Conservation (phyloP, 2,113 vertebrate species). For the Amblyornis subalaris region DNA sequence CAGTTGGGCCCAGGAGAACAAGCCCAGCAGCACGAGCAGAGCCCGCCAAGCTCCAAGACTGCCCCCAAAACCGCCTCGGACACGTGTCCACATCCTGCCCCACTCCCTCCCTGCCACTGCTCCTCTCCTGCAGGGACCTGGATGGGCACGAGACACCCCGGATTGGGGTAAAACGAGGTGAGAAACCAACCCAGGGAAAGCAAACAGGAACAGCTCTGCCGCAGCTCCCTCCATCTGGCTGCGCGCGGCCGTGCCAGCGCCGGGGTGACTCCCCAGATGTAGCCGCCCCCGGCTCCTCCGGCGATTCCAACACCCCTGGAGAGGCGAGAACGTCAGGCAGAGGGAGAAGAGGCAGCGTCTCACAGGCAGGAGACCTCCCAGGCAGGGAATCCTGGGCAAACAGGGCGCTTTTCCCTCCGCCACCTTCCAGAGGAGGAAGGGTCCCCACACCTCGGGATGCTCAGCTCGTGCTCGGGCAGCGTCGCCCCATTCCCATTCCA, state of each 20-base stretch:
- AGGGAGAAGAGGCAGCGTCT: not conserved
- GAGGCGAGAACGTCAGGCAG: not conserved
- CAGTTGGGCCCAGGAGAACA: not conserved
- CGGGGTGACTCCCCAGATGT: constrained; percentile 6
- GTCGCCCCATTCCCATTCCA: accelerated
- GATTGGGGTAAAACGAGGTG: not conserved
- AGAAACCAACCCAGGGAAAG: not conserved
- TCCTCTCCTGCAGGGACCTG: not conserved
- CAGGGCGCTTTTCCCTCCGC: not conserved
- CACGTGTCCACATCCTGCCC: accelerated
- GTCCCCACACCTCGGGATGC: not conserved
- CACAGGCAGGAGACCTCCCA: not conserved
- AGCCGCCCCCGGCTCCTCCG: not conserved
- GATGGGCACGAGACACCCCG: accelerated
- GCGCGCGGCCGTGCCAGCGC: not conserved
- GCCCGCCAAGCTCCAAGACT: not conserved
- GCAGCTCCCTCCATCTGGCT: constrained; percentile 5
- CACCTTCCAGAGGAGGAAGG: not conserved
- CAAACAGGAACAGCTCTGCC: not conserved
- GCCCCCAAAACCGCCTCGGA: not conserved
- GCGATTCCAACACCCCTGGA: not conserved
- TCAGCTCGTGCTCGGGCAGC: accelerated
- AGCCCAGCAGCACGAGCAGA: not conserved
- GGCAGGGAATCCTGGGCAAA: not conserved
- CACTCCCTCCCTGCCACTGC: not conserved